Percentiles rank a stretch among this genome's conserved stretches.
These are phyloP conservation scores for Orthosia gracilis DNA, from an alignment of 2,888 invertebrate species.

Conservation along the genomic window DNA sequence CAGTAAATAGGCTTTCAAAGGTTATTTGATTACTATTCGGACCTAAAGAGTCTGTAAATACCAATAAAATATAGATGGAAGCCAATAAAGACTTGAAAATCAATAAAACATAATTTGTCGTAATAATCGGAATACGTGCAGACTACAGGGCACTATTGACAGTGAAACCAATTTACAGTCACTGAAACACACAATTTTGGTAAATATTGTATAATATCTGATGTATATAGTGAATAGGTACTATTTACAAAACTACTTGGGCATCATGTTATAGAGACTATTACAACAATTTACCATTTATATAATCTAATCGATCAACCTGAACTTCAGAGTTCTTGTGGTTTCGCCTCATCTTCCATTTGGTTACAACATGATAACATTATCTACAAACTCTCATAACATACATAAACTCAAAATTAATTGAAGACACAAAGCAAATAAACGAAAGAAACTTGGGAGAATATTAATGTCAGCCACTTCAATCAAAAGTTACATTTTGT, in stretches of 20 bases:
- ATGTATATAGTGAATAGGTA: too few species aligned
- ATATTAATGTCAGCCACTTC: conserved; percentile 19
- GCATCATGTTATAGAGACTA: not conserved
- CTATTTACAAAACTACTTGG: conserved; percentile 20
- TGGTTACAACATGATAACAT: conserved; percentile 15
- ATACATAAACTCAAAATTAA: conserved; percentile 25
- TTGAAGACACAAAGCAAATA: conserved; percentile 20
- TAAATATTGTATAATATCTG: conserved; percentile 1
- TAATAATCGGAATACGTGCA: not conserved
- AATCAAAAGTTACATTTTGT: conserved; percentile 41
- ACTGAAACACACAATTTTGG: not conserved
- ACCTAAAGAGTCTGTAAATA: not conserved
- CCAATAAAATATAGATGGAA: not conserved
- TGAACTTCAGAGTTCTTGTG: conserved; percentile 2
- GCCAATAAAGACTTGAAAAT: not conserved
- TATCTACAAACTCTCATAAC: not conserved
- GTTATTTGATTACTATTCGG: conserved; percentile 2
- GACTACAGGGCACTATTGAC: not conserved
- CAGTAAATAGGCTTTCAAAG: conserved; percentile 22
- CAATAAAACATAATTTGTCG: not conserved
- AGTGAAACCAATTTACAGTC: conserved; percentile 5
- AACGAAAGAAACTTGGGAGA: conserved; percentile 23
- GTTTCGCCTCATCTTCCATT: not conserved
- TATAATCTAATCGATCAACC: not conserved
- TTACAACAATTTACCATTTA: conserved; percentile 8